Percentiles rank a stretch among this genome's conserved stretches.
phyloP scores from a whole-genome alignment of 2,888 invertebrate species.

The Caenorhabditis becei region DNA sequence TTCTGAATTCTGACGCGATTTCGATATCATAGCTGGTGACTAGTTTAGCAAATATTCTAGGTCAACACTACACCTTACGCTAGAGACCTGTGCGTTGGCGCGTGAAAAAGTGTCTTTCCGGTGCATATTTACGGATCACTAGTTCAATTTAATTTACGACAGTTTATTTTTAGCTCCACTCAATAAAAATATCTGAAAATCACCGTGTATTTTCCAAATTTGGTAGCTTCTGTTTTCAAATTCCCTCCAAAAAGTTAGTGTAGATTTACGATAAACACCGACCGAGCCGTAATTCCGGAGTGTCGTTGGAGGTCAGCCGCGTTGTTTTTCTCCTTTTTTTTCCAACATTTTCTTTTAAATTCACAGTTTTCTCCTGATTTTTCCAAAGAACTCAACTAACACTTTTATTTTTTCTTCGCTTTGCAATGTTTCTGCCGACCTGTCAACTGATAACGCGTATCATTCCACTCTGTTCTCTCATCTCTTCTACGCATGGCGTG shows the following conservation, averaged over 20 bases:
- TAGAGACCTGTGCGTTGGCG: neutral
- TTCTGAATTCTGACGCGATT: slow-evolving; percentile 40
- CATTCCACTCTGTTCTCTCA: slow-evolving; percentile 48
- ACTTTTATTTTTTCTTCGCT: neutral
- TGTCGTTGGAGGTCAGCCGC: slow-evolving; percentile 22
- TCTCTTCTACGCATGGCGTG: slow-evolving; percentile 2
- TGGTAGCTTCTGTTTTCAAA: neutral
- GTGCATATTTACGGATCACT: neutral
- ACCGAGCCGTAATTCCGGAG: slow-evolving; percentile 37
- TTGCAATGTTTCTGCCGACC: slow-evolving; percentile 22
- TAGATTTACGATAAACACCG: too few relatives aligned
- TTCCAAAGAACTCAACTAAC: neutral
- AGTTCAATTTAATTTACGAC: slow-evolving; percentile 8
- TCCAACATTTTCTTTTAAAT: neutral
- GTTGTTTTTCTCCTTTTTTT: neutral
- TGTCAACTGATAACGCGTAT: slow-evolving; percentile 44
- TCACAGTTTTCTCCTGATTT: neutral
- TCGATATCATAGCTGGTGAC: slow-evolving; percentile 26
- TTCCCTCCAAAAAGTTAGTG: slow-evolving; percentile 6
- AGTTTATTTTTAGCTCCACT: too few relatives aligned
- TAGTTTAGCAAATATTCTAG: neutral
- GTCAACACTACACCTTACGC: neutral
- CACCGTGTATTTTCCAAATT: neutral
- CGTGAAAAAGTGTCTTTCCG: neutral
- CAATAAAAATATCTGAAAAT: too few relatives aligned